Conservation (phyloP, 2,113 vertebrate species). For the Ammodytes marinus region DNA sequence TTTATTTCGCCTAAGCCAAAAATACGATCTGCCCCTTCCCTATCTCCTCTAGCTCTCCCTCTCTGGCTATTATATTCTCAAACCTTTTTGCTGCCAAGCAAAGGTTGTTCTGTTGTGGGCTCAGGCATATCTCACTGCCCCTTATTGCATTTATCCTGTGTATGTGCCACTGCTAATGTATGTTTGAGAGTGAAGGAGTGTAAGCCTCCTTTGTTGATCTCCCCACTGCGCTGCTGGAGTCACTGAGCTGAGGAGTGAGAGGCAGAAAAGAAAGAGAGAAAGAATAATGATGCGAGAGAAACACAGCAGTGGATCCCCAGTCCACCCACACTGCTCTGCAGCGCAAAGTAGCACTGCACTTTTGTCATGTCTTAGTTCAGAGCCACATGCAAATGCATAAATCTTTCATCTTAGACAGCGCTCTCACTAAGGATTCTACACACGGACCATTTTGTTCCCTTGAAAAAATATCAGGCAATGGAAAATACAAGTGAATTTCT, state of each 20-base stretch:
- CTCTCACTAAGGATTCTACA: constrained; percentile 61
- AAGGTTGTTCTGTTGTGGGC: constrained; percentile 43
- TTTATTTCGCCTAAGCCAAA: constrained; percentile 51
- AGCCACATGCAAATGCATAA: constrained; percentile 79
- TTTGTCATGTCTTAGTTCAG: constrained; percentile 81
- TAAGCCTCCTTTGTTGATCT: constrained; percentile 75
- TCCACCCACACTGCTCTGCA: constrained; percentile 80
- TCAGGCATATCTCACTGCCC: constrained; percentile 60
- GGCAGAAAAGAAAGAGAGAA: constrained; percentile 41
- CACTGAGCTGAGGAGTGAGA: constrained; percentile 75
- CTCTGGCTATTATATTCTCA: constrained; percentile 32
- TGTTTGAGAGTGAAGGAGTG: constrained; percentile 72
- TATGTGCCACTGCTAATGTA: constrained; percentile 64
- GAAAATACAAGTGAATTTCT: constrained; percentile 56
- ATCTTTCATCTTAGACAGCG: constrained; percentile 79
- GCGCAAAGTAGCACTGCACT: constrained; percentile 73
- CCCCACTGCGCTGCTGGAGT: constrained; percentile 72
- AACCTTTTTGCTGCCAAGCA: constrained; percentile 47
- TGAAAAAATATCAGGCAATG: constrained; percentile 68
- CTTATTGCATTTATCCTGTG: constrained; percentile 69
- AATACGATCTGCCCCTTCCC: constrained; percentile 35
- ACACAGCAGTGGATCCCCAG: constrained; percentile 78
- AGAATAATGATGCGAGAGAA: constrained; percentile 81
- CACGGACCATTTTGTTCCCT: constrained; percentile 70
- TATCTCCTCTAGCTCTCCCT: constrained; percentile 27